Evolutionary conservation across 2,113 vertebrate species (phyloP), one percentile per base, ranked within the genome.

Genomic region (Cyphomyrus plagiostoma): DNA sequence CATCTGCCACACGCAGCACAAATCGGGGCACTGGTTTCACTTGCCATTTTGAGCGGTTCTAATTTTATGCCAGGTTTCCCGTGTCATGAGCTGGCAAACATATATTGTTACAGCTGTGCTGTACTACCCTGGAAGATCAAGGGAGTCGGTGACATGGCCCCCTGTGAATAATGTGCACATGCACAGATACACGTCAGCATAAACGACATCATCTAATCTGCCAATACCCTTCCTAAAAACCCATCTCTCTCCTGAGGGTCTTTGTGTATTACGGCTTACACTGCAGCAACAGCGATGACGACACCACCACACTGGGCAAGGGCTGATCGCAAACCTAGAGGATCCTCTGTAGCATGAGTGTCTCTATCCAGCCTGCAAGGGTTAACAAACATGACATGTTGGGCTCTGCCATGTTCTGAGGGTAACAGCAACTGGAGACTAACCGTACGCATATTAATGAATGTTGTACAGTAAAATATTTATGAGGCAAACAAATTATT

Each of bases 401-500:
- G 21, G 35, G 42, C 42, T 62, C 39, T n/a, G 70, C 88, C 50
- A 35, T 89, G 77, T 84, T 80, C 89, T 89, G 87, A 90, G 50
- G 15, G 82, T 89, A 88, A 88, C 85, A 17, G 90, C 82, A 89
- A 91, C 91, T 92, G 90, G 90, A 92, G 92, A 93, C 92, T 92
- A 92, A 90, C 90, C 91, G 92, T 92, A 93, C 94, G 93, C 93
- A 95, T 95, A 94, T 94, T 96, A 96, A 96, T 95, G 94, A 95
- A 91, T 88, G 58, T 91, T 95, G 94, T 95, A 93, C 91, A 93
- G 94, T 95, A 92, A 95, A 96, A 95, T 96, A 96, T 96, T 96
- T 95, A 96, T 95, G 92, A 95, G 92, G 90, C 92, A 94, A 94
- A 95, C 94, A 92, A 96, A 96, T 96, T 95, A 96, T 96, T 96